Evolutionary conservation across 2,888 invertebrate genomes (phyloP), one percentile per base, ranked within the genome.

Genomic region (Lordiphosa fenestrarum): DNA sequence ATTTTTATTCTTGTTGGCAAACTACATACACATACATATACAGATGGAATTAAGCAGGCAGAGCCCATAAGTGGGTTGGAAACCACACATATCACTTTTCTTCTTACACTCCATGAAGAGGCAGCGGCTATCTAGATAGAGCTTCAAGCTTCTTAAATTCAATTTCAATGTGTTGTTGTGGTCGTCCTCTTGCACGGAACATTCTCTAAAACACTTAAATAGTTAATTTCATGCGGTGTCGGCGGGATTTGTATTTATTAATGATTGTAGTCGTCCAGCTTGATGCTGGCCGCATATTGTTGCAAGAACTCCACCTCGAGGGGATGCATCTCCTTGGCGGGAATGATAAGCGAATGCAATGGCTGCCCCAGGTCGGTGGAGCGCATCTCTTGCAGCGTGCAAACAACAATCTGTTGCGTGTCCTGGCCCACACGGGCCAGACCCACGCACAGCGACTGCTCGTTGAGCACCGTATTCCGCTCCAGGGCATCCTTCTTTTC

Each of bases 341-440:
- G 94, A 83, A 99, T 94, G 52, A 99, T 94, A 40, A 99, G 91
- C 40, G 97, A 98, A 90, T 99, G 99, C 40, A 99, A 91, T 1
- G 99, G 99, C 36, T 92, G 91, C 4, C 99, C 99, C 66, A 99
- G 91, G 85, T 95, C 93, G 41, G 89, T 89, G 15, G 90, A 84
- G 48, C 91, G 89, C 95, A 99, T 95, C 69, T 94, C 92, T 66
- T 91, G 89, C 64, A 99, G 90, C 7, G 94, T 91, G 84, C 93
- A 93, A 37, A 93, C 94, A 10, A 92, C 90, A 76, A 99, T 96
- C 84, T 92, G 90, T 90, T 97, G 96, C 83, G 94, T 93, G 12
- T 93, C 92, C 58, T 96, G 94, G 9, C 99, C 99, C 30, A 99
- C 94, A 83, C 99, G 91, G 0, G 98, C 97, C 66, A 99, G 89